These are phyloP conservation scores for Basileuterus tristriatus DNA, from an alignment of 2,797 vertebrate species.

Conservation along the genomic window DNA sequence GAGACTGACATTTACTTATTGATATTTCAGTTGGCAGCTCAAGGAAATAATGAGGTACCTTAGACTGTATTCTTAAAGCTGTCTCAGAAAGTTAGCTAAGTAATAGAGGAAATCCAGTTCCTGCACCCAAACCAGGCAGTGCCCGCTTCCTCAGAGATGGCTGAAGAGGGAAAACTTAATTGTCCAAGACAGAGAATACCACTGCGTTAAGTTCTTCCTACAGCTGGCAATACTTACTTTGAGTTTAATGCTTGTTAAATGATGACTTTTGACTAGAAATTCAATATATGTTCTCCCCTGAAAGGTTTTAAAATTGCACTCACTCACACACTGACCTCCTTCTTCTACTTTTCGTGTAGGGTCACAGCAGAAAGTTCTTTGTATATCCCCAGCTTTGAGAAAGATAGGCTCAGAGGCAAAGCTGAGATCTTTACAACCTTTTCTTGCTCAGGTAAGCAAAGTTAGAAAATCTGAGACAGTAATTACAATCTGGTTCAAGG, in stretches of 20 bases:
- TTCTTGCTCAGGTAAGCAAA: neutral
- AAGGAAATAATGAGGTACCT: neutral
- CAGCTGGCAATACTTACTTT: neutral
- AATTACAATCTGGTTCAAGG: neutral
- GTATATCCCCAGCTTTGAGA: neutral
- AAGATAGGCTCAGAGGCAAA: neutral
- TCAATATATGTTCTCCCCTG: neutral
- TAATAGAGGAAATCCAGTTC: neutral
- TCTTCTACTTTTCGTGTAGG: neutral
- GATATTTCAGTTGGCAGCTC: neutral
- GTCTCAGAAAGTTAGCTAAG: neutral
- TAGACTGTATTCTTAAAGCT: neutral
- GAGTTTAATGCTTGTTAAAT: neutral
- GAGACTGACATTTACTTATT: neutral
- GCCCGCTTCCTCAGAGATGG: neutral
- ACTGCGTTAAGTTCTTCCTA: neutral
- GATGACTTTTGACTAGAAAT: neutral
- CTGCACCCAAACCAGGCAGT: neutral
- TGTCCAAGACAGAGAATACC: neutral
- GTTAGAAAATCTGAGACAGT: neutral
- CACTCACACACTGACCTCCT: neutral
- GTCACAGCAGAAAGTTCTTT: neutral
- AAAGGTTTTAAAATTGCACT: neutral
- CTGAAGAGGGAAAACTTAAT: neutral
- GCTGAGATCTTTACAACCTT: neutral